Percentiles rank a stretch among this genome's conserved stretches.
Evolutionary conservation across 2,797 vertebrate genomes (phyloP).

Genomic region (Gymnoscopelus braueri): DNA sequence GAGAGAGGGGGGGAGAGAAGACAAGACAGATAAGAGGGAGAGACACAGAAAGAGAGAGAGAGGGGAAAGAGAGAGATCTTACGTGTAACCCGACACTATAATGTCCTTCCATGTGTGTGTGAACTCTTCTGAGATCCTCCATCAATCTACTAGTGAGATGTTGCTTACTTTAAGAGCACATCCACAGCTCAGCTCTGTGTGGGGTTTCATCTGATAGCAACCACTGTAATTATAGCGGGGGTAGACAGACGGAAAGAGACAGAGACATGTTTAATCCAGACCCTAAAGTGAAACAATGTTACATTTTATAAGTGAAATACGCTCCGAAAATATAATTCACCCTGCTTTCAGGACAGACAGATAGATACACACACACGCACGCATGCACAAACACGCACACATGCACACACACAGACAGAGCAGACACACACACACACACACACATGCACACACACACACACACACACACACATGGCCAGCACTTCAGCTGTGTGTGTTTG

Average conservation of each 20-base stretch:
- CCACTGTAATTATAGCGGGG: slow-evolving; percentile 68
- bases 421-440: slow-evolving; percentile 18
- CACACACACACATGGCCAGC: slow-evolving; percentile 22
- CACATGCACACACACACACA: neutral
- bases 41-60: slow-evolving; percentile 40
- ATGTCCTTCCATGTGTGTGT: slow-evolving; percentile 67
- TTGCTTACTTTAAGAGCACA: slow-evolving; percentile 67
- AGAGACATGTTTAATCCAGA: slow-evolving; percentile 40
- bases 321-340: slow-evolving; percentile 53
- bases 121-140: slow-evolving; percentile 64
- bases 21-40: slow-evolving; percentile 13
- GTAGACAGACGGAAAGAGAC: neutral
- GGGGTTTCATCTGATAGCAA: slow-evolving; percentile 74
- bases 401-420: slow-evolving; percentile 1
- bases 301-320: slow-evolving; percentile 41
- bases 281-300: slow-evolving; percentile 40
- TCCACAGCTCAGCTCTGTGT: slow-evolving; percentile 66
- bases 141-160: slow-evolving; percentile 70
- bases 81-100: slow-evolving; percentile 65
- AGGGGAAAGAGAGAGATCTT: slow-evolving; percentile 19
- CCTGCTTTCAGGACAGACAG: slow-evolving; percentile 20
- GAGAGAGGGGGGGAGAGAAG: neutral
- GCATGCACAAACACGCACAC: neutral
- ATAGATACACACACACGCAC: neutral
- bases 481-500: slow-evolving; percentile 50